Percentiles rank a stretch among this genome's conserved stretches.
phyloP scores from a whole-genome alignment of 2,797 vertebrate species.

The Eutrigla gurnardus region DNA sequence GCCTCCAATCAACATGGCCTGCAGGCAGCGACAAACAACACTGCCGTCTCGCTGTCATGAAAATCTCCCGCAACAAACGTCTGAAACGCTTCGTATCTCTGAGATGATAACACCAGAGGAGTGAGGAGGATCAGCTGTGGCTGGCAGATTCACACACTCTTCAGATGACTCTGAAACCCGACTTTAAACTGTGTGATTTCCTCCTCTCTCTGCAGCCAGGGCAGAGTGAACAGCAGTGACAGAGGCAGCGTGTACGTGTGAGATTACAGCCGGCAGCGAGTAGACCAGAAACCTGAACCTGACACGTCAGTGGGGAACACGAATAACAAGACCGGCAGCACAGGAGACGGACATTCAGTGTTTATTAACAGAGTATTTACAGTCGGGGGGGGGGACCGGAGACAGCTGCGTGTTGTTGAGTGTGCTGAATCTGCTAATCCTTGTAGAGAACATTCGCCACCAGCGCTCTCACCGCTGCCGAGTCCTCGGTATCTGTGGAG shows the following conservation, averaged over 20 bases:
- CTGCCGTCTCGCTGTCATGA: constrained; percentile 10
- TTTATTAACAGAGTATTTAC: constrained; percentile 80
- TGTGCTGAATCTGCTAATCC: constrained; percentile 47
- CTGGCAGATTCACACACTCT: constrained; percentile 10
- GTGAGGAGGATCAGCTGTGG: too few relatives aligned
- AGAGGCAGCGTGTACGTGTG: constrained; percentile 4
- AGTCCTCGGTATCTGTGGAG: constrained; percentile 85
- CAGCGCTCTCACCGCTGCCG: constrained; percentile 81
- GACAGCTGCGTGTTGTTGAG: constrained; percentile 17
- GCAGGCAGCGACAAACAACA: constrained; percentile 36
- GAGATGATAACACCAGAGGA: background rate
- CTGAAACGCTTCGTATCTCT: background rate
- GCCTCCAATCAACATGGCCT: constrained; percentile 18
- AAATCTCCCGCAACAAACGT: constrained; percentile 40
- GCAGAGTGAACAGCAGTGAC: constrained; percentile 12
- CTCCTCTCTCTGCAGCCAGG: too few relatives aligned
- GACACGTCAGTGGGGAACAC: constrained; percentile 21
- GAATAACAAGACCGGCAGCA: constrained; percentile 32
- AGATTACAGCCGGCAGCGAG: constrained; percentile 24
- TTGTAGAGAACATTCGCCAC: constrained; percentile 89
- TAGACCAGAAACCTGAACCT: constrained; percentile 36
- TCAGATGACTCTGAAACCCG: constrained; percentile 10
- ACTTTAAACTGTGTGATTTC: constrained; percentile 7
- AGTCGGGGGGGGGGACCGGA: background rate
- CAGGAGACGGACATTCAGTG: constrained; percentile 7